Evolutionary conservation across 2,113 vertebrate genomes (phyloP).

Genomic region (Brachirus orientalis): DNA sequence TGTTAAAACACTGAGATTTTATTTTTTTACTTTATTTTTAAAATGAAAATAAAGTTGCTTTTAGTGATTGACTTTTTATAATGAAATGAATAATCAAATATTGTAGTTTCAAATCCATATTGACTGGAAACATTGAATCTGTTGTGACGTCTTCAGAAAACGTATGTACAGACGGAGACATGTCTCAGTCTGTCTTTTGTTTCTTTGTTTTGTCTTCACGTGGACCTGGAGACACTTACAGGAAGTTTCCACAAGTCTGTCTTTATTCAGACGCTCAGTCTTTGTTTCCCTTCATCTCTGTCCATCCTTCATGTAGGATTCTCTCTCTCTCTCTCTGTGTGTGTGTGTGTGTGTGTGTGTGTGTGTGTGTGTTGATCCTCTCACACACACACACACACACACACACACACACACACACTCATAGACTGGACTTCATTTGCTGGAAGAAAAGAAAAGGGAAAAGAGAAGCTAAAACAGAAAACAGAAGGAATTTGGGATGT

Average conservation of each 20-base stretch:
- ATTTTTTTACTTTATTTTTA: too few species aligned
- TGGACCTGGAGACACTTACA: neutral
- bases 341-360: neutral
- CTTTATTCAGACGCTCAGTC: neutral
- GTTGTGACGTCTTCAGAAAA: too few species aligned
- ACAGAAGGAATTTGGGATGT: slow-evolving; percentile 21
- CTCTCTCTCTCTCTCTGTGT: neutral
- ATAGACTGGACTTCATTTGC: neutral
- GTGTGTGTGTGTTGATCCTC: neutral
- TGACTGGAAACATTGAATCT: too few species aligned
- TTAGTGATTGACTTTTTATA: too few species aligned
- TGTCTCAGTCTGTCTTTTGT: too few species aligned
- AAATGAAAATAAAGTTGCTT: too few species aligned
- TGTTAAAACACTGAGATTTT: too few species aligned
- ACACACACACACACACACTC: slow-evolving; percentile 7
- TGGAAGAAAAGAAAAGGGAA: neutral
- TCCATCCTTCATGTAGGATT: neutral
- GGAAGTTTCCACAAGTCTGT: neutral
- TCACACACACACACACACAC: slow-evolving; percentile 9
- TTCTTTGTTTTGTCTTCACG: neutral
- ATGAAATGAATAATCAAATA: too few species aligned
- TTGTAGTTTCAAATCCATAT: too few species aligned
- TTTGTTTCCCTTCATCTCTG: neutral
- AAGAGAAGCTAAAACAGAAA: slow-evolving; percentile 3
- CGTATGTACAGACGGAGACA: too few species aligned